Evolutionary conservation across 2,888 invertebrate species (phyloP), one percentile per base, ranked within the genome.

Genomic region (Epinotia ramella): DNA sequence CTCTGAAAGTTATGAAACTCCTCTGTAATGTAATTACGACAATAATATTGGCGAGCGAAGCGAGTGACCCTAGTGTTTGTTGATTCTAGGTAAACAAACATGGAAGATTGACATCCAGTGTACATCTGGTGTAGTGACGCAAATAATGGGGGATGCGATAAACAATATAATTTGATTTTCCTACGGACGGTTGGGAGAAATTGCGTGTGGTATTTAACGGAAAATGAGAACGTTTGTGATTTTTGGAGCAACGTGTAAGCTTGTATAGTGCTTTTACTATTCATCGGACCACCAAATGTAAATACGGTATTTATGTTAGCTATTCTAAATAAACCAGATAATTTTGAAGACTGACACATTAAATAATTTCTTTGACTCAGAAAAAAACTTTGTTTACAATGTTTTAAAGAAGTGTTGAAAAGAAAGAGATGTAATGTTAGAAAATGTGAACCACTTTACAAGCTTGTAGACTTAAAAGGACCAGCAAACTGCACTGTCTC

Each of bases 31-130:
- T 86, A 89, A 89, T 94, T 92, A 92, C 86, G 88, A 84, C 87
- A 91, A 92, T 91, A 89, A 84, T 91, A 91, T 93, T 88, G 83
- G 87, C 87, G 87, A 84, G 87, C 88, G 84, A 86, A 90, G 87
- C 80, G 82, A 92, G 88, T 93, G 94, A 94, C 94, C 94, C 93
- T 84, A 81, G 80, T 92, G 89, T 94, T 94, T 94, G 93, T 87
- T 93, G 86, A 91, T 91, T 91, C 92, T 91, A 87, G 88, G 94
- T 93, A 94, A 94, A 93, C 90, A 94, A 92, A 93, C 90, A 91
- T 81, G 80, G 84, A 85, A 93, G 93, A 94, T 93, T 94, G 94
- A 94, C 94, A 88, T 89, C 79, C 87, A 93, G 90, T 90, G 93
- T 94, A 94, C 94, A 94, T 93, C 94, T 94, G 94, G 92, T 89